A percentile compares a stretch with the other conserved stretches of the same genome.
These are phyloP conservation scores for Echinarachnius parma DNA, from an alignment of 53 echinoderm and acorn worm genomes.

Conservation along the genomic window DNA sequence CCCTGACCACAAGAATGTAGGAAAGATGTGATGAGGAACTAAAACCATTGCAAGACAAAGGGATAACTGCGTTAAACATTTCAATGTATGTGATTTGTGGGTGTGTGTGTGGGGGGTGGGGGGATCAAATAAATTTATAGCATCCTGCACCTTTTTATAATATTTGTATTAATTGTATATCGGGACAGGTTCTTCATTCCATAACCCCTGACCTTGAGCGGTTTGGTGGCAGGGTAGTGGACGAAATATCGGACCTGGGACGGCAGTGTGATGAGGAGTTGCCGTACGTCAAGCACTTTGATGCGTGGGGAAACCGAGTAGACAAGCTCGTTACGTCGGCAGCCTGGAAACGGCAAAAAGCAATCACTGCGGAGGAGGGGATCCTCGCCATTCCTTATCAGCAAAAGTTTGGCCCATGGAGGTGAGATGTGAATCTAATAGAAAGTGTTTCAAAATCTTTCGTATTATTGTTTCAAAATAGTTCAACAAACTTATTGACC, in stretches of 20 bases:
- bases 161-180: background rate
- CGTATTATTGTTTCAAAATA: no score
- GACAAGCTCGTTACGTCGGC: constrained; percentile 61
- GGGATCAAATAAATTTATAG: background rate
- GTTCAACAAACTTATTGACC: no score
- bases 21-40: no score
- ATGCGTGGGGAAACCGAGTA: constrained; percentile 78
- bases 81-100: no score
- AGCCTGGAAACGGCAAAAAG: constrained; percentile 78
- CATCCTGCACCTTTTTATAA: background rate
- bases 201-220: constrained; percentile 62
- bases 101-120: no score
- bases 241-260: constrained; percentile 60
- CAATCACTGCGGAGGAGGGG: constrained; percentile 73
- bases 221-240: constrained; percentile 59
- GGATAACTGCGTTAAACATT: no score
- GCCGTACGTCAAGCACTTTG: constrained; percentile 53
- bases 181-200: constrained; percentile 49
- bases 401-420: constrained; percentile 61
- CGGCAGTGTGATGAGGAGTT: constrained; percentile 65
- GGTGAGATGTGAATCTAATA: constrained; percentile 34
- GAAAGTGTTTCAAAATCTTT: no score
- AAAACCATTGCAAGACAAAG: no score
- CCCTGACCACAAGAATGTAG: no score
- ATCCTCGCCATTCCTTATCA: constrained; percentile 75